phyloP scores from a whole-genome alignment of 1,140 invertebrate species.

The Paracyclopina nana region DNA sequence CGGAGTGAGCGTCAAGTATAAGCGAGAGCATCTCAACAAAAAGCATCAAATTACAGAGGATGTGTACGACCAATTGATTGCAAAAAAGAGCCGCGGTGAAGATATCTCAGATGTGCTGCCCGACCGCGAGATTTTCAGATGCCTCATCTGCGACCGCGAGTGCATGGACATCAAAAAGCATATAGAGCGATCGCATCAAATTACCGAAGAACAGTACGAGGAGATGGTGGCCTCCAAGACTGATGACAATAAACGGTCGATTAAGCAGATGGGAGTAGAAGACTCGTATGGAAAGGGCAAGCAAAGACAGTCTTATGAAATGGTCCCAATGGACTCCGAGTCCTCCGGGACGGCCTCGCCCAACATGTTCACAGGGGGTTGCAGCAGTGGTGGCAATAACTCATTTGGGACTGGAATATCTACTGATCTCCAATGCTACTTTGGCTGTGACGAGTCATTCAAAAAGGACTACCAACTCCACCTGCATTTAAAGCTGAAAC shows the following conservation, averaged over 20 bases:
- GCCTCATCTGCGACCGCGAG: slow-evolving; percentile 12
- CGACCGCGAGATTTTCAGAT: not conserved
- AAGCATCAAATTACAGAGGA: slow-evolving; percentile 15
- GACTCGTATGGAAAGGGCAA: not conserved
- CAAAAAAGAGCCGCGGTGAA: slow-evolving; percentile 6
- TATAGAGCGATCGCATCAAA: slow-evolving; percentile 3
- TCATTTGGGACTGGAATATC: not conserved
- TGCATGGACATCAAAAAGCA: slow-evolving; percentile 8
- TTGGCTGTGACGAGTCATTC: slow-evolving; percentile 13
- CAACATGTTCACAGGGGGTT: not conserved
- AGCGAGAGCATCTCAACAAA: slow-evolving; percentile 13
- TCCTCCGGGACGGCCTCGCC: not conserved
- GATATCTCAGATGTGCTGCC: not conserved
- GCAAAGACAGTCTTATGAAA: too few species aligned
- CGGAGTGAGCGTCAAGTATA: slow-evolving; percentile 8
- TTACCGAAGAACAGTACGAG: not conserved
- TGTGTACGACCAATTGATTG: slow-evolving; percentile 11
- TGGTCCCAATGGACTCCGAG: not conserved
- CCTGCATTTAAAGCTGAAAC: slow-evolving; percentile 14
- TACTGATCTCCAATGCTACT: slow-evolving; percentile 9
- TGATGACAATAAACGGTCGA: not conserved
- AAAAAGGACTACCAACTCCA: slow-evolving; percentile 16
- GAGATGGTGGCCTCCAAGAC: not conserved
- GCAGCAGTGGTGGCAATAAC: not conserved
- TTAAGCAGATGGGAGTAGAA: not conserved